These are phyloP conservation scores for Cyprinodon variegatus DNA, from an alignment of 2,113 vertebrate genomes.

Conservation along the genomic window DNA sequence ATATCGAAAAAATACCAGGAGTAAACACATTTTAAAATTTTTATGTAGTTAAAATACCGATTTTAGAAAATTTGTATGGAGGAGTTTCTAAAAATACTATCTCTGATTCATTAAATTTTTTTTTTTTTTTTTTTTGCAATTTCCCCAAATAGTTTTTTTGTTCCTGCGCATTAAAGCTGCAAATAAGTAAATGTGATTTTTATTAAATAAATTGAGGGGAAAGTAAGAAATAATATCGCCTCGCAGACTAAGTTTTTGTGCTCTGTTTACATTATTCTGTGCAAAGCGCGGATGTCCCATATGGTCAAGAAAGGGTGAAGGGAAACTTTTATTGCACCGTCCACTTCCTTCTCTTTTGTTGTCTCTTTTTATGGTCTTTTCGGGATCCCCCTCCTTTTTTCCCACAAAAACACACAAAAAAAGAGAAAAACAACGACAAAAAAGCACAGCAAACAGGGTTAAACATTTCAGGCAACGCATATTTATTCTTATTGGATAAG, in stretches of 20 bases:
- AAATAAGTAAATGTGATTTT: background rate
- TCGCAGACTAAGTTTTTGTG: constrained; percentile 30
- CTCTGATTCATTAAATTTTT: no score
- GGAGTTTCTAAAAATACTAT: background rate
- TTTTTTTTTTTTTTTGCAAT: background rate
- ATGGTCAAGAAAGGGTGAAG: constrained; percentile 70
- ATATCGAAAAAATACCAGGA: background rate
- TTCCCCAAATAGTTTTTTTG: background rate
- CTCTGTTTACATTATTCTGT: constrained; percentile 52
- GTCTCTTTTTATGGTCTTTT: constrained; percentile 75
- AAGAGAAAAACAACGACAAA: constrained; percentile 1
- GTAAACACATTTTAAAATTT: background rate
- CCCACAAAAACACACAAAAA: no score
- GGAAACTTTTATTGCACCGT: constrained; percentile 76
- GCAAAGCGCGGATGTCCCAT: constrained; percentile 70
- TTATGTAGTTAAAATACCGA: background rate
- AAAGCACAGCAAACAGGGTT: constrained; percentile 69
- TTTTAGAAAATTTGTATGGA: background rate
- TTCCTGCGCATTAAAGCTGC: background rate
- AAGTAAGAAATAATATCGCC: background rate
- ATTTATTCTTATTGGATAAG: constrained; percentile 49
- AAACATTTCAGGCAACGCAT: constrained; percentile 57
- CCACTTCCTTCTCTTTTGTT: constrained; percentile 78
- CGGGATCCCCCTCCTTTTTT: constrained; percentile 28
- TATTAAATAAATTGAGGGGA: background rate